Evolutionary conservation across 2,888 invertebrate species (phyloP).

Genomic region (Drosophila affinis): DNA sequence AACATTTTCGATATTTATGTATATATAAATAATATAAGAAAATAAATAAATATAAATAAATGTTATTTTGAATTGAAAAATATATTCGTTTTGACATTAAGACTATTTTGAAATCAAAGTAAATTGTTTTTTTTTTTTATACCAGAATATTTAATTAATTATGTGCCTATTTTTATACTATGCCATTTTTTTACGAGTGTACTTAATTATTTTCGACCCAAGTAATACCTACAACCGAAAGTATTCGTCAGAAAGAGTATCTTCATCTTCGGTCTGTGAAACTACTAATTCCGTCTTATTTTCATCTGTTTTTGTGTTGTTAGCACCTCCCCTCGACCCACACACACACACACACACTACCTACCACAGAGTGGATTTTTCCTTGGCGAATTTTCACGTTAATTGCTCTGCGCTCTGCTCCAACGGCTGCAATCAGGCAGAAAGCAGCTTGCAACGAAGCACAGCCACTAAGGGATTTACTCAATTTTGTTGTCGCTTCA

Average conservation of each 20-base stretch:
- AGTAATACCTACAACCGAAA: too few relatives aligned
- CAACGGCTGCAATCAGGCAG: conserved; percentile 60
- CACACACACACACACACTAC: background rate
- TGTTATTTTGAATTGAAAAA: too few relatives aligned
- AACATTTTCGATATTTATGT: too few relatives aligned
- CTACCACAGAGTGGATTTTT: conserved; percentile 38
- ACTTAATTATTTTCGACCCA: too few relatives aligned
- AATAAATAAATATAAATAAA: too few relatives aligned
- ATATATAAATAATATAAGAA: too few relatives aligned
- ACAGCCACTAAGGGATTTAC: conserved; percentile 69
- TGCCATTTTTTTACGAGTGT: too few relatives aligned
- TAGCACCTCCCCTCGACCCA: conserved; percentile 19
- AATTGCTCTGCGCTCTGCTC: conserved; percentile 60
- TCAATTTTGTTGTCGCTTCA: conserved; percentile 60
- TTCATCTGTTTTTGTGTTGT: conserved; percentile 33
- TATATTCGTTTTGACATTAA: too few relatives aligned
- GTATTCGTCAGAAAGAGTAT: background rate
- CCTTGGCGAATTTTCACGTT: conserved; percentile 70
- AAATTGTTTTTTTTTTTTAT: too few relatives aligned
- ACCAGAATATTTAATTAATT: too few relatives aligned
- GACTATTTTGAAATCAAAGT: too few relatives aligned
- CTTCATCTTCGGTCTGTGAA: background rate
- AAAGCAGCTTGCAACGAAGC: conserved; percentile 46
- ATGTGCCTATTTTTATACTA: too few relatives aligned
- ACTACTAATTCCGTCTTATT: background rate